Evolutionary conservation across 2,797 vertebrate species (phyloP).

Genomic region (Xiphorhynchus erythropygius): DNA sequence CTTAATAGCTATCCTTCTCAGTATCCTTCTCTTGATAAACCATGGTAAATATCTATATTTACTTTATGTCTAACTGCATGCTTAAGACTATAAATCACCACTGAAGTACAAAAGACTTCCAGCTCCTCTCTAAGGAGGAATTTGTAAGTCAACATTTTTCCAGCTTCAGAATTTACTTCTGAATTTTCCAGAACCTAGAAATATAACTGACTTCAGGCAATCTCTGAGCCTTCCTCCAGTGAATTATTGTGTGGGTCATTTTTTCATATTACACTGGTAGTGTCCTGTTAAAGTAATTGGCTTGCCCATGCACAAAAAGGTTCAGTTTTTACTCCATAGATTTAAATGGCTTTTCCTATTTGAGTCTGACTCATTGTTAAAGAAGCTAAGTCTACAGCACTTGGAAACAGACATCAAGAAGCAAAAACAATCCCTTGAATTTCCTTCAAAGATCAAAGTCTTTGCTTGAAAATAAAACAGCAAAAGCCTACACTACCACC

Average conservation of each 20-base stretch:
- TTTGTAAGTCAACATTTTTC: background rate
- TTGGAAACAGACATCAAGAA: constrained; percentile 25
- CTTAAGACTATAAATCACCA: background rate
- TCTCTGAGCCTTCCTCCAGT: background rate
- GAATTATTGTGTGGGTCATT: background rate
- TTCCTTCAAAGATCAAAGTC: background rate
- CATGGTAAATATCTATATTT: background rate
- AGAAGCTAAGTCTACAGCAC: background rate
- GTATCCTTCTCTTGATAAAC: background rate
- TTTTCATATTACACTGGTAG: background rate
- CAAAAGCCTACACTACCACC: background rate
- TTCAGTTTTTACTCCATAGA: background rate
- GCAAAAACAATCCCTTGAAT: background rate
- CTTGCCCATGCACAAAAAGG: background rate
- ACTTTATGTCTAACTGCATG: background rate
- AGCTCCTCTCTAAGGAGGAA: background rate
- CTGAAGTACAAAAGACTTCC: background rate
- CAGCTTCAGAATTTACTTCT: background rate
- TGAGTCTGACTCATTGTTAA: constrained; percentile 19
- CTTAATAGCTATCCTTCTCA: background rate
- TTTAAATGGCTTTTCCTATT: constrained; percentile 29
- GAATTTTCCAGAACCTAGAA: background rate
- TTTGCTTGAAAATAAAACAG: background rate
- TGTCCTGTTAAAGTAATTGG: constrained; percentile 24
- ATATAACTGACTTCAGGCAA: background rate